phyloP scores from a whole-genome alignment of 2,797 vertebrate genomes.

The Chromis chromis region DNA sequence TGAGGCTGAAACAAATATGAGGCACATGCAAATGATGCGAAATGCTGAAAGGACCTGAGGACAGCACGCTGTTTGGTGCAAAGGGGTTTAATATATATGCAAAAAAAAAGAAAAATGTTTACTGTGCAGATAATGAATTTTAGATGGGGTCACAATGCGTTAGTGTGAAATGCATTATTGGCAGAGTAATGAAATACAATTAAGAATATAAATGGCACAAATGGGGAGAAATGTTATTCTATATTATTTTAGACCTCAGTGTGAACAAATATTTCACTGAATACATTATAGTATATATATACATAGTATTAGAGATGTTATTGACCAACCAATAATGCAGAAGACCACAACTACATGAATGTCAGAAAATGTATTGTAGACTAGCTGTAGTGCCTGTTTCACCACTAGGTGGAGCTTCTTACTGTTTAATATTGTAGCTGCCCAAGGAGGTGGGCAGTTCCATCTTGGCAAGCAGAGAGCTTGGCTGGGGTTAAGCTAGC shows the following conservation, averaged over 20 bases:
- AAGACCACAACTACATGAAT: no score
- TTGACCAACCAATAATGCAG: no score
- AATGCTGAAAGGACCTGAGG: constrained; percentile 59
- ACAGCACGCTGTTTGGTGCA: constrained; percentile 44
- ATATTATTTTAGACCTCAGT: constrained; percentile 37
- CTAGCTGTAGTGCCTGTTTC: no score
- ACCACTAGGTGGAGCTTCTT: no score
- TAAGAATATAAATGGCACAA: constrained; percentile 61
- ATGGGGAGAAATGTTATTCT: constrained; percentile 27
- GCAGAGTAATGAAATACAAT: constrained; percentile 67
- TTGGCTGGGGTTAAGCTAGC: no score
- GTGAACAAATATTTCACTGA: constrained; percentile 23
- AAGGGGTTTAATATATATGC: constrained; percentile 80
- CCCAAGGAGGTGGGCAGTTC: no score
- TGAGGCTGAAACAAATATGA: constrained; percentile 76
- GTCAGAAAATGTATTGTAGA: no score
- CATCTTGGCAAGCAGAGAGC: no score
- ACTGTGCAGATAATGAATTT: constrained; percentile 78
- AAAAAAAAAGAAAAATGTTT: constrained; percentile 69
- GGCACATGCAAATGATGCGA: constrained; percentile 79
- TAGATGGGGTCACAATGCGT: constrained; percentile 69
- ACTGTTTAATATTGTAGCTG: no score
- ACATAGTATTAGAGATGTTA: no score
- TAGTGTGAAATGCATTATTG: constrained; percentile 69
- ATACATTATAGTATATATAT: no score